phyloP scores from a whole-genome alignment of 1,140 invertebrate genomes.

The Dreissena rostriformis region DNA sequence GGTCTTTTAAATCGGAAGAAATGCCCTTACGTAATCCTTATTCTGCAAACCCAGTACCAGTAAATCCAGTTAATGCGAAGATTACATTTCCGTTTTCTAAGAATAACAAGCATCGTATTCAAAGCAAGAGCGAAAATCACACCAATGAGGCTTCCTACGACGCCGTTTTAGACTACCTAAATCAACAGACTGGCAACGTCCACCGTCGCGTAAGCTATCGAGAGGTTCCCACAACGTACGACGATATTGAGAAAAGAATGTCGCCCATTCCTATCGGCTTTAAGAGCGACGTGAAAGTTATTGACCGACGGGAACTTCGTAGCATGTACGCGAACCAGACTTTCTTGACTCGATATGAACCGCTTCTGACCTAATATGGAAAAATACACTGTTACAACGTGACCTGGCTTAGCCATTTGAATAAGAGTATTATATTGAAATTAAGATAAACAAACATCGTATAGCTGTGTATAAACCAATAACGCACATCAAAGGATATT shows the following conservation, averaged over 20 bases:
- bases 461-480: too few species aligned
- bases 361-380: too few species aligned
- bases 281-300: neutral
- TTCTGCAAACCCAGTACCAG: neutral
- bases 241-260: neutral
- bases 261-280: constrained; percentile 20
- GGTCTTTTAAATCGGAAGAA: neutral
- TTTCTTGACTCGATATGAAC: neutral
- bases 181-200: neutral
- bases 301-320: neutral
- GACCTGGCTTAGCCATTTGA: too few species aligned
- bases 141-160: neutral
- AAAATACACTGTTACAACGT: too few species aligned
- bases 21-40: too few species aligned
- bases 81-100: neutral
- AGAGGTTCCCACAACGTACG: neutral
- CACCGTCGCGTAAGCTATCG: neutral
- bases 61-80: neutral
- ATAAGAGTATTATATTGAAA: too few species aligned
- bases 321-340: neutral
- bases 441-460: too few species aligned
- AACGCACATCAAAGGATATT: too few species aligned
- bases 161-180: neutral
- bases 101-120: neutral
- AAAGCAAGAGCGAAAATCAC: constrained; percentile 2